Conservation (phyloP, 2,113 vertebrate species). For the Leptodactylus fuscus region DNA sequence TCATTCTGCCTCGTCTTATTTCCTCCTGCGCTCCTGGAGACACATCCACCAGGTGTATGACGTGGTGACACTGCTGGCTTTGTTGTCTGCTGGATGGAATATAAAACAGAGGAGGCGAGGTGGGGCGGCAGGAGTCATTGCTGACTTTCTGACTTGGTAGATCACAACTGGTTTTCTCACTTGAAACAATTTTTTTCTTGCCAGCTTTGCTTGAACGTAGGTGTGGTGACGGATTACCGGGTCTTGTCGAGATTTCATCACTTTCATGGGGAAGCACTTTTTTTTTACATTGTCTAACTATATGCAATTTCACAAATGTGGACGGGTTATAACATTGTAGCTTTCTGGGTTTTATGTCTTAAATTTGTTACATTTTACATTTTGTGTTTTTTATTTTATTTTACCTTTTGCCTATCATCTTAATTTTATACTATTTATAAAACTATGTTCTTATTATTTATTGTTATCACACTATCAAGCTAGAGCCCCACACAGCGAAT, state of each 20-base stretch:
- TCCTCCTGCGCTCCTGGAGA: neutral
- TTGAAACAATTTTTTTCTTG: constrained; percentile 26
- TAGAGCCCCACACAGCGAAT: no score
- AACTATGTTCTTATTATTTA: no score
- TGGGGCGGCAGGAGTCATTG: constrained; percentile 37
- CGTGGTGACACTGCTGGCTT: constrained; percentile 26
- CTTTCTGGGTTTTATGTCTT: no score
- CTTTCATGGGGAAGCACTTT: constrained; percentile 10
- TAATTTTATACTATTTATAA: no score
- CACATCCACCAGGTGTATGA: constrained; percentile 6
- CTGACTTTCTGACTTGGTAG: constrained; percentile 28
- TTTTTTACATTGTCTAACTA: neutral
- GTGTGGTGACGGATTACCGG: neutral
- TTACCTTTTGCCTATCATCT: no score
- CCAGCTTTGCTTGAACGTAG: constrained; percentile 10
- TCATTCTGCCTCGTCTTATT: neutral
- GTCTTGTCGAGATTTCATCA: constrained; percentile 28
- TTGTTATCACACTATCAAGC: no score
- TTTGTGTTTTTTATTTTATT: no score
- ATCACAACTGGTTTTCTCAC: constrained; percentile 52
- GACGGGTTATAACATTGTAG: no score
- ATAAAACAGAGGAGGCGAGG: constrained; percentile 18
- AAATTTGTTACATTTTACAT: no score
- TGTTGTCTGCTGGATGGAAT: constrained; percentile 9
- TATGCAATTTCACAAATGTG: neutral